Evolutionary conservation across 2,797 vertebrate species (phyloP).

Genomic region (Fistularia commersonii): DNA sequence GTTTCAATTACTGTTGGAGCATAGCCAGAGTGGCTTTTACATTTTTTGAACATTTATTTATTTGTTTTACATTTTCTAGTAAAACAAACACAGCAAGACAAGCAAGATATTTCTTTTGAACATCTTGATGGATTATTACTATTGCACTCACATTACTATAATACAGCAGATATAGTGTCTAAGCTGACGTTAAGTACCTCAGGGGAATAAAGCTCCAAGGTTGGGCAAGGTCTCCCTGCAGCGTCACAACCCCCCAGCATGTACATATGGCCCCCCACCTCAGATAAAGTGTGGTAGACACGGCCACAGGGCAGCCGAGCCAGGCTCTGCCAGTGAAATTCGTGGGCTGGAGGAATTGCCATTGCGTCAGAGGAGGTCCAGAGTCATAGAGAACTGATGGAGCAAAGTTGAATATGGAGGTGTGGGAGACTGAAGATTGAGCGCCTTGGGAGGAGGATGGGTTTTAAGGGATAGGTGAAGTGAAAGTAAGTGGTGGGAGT

Average conservation of each 20-base stretch:
- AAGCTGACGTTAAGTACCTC: constrained; percentile 67
- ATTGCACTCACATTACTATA: no score
- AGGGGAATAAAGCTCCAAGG: constrained; percentile 88
- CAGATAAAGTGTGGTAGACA: constrained; percentile 88
- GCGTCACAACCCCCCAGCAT: constrained; percentile 92
- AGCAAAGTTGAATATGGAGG: constrained; percentile 4
- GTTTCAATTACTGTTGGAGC: no score
- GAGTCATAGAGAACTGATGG: constrained; percentile 15
- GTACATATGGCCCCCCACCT: constrained; percentile 89
- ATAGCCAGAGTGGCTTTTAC: no score
- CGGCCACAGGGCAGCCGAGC: constrained; percentile 84
- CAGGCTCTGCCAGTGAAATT: constrained; percentile 92
- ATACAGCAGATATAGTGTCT: not conserved
- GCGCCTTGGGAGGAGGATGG: constrained; percentile 14
- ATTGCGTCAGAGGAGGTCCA: constrained; percentile 58
- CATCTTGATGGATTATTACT: no score
- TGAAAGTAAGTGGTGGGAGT: constrained; percentile 9
- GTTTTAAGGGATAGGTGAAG: constrained; percentile 13
- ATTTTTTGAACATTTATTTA: no score
- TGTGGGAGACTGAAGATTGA: constrained; percentile 2
- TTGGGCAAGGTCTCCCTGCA: constrained; percentile 80
- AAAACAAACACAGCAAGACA: no score
- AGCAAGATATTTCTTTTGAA: no score
- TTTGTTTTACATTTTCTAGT: no score
- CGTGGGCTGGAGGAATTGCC: constrained; percentile 83